Evolutionary conservation across 2,888 invertebrate species (phyloP), one percentile per base, ranked within the genome.

Genomic region (Zeuzera pyrina): DNA sequence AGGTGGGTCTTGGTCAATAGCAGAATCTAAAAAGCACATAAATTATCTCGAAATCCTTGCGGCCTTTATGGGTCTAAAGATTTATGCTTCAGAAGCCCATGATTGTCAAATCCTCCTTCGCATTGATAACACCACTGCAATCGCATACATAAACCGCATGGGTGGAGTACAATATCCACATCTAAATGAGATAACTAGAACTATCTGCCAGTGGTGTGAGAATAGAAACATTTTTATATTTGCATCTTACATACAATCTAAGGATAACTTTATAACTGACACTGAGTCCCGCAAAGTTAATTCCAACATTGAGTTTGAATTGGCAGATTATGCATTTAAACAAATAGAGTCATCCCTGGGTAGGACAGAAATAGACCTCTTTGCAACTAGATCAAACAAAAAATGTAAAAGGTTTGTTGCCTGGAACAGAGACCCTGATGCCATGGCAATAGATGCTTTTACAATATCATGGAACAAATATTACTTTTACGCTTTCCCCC

Each of bases 351-450:
- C 11, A 7, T 10, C 3, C 2, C 42, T 43, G 14, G 37, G 39
- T 2, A 7, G 12, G 3, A 41, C 43, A 2, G 10, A 34, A 5
- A 37, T 43, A 3, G 45, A 47, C 29, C 14, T 47, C 1, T 43
- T 42, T 26, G 45, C 38, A 2, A 31, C 34, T 21, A 31, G 28
- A 22, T 38, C 21, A 2, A 43, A 43, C 29, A 7, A 29, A 3
- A 47, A 45, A 35, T 47, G 45, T 30, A 2, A n/a, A 1, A 34
- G 8, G n/a, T 45, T 40, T 26, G 26, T 38, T 15, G 35, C 41
- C 0, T 44, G 44, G 44, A 34, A 36, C 7, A 21, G 14, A 21
- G 43, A 42, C 12, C 42, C 42, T 1, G 34, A 31, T 23, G 35
- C 40, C 1, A 23, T 6, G 7, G 29, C 31, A 15, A 28, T 43